Evolutionary conservation across 2,113 vertebrate genomes (phyloP).

Genomic region (Macrotis lagotis): DNA sequence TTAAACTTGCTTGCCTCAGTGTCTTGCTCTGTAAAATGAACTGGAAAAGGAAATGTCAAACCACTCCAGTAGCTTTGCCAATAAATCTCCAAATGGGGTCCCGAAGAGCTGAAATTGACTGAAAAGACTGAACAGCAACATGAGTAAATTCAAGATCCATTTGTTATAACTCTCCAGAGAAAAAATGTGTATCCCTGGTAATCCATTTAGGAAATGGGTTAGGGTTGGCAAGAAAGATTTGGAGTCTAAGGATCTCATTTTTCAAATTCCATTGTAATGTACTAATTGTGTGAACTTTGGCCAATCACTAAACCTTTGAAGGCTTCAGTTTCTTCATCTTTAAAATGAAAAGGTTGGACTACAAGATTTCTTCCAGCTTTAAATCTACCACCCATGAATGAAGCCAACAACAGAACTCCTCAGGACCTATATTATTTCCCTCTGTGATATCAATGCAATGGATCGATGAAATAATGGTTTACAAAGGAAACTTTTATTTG

Average conservation of each 20-base stretch:
- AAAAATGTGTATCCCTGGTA: background rate
- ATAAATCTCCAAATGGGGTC: background rate
- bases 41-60: no score
- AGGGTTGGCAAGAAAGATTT: background rate
- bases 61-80: no score
- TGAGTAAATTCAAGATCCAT: background rate
- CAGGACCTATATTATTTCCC: background rate
- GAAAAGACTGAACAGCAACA: no score
- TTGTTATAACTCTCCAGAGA: background rate
- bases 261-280: background rate
- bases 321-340: no score
- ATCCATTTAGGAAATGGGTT: background rate
- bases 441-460: conserved; percentile 2
- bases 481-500: conserved; percentile 9
- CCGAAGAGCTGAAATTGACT: background rate
- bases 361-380: background rate
- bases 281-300: background rate
- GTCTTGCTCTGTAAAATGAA: no score
- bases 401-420: background rate
- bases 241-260: background rate
- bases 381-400: background rate
- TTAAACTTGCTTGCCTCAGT: no score
- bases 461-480: conserved; percentile 13
- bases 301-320: background rate
- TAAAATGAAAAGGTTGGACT: background rate